Evolutionary conservation across 2,797 vertebrate genomes (phyloP), one percentile per base, ranked within the genome.

Genomic region (Crossoptilon crossoptilon): DNA sequence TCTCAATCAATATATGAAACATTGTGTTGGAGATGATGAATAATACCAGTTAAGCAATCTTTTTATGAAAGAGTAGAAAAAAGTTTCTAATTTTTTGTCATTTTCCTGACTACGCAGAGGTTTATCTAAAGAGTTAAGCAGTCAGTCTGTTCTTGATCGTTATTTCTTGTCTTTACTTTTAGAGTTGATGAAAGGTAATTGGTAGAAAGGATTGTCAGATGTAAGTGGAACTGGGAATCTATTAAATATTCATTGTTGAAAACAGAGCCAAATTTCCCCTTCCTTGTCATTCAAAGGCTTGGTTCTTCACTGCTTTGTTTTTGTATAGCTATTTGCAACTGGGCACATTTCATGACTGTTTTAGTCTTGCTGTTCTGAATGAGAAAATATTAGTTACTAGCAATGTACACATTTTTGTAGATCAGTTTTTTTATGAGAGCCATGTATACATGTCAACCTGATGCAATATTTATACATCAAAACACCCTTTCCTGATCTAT

Each of bases 221-320:
- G 4, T 56, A 90, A 88, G 35, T 87, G 29, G 53, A 69, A 85
- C 49, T 85, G 27, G 33, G 58, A 78, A 67, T 29, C 55, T 17
- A 44, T 67, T 90, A 80, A 80, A 85, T 88, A 86, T 83, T 88
- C 69, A 41, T 59, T 86, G 39, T 67, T 79, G 55, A 93, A 46
- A 72, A 68, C 5, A 7, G 72, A 91, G 69, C 72, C 77, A 86
- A 53, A 49, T 86, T 86, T 68, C 23, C 48, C 37, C 43, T 89
- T 64, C 41, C 51, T 71, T 93, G 35, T 33, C 78, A 43, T 74
- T 82, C 59, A 82, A 6, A 74, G 43, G 43, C 72, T 17, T 78
- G 55, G 10, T 78, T 83, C 55, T 71, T 78, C 76, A 33, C 13
- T 78, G 33, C 43, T 82, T 75, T 75, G 26, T 46, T 5, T 79